Evolutionary conservation across 1,140 invertebrate species (phyloP), one percentile per base, ranked within the genome.

Genomic region (Pseudachorutes palmiensis): DNA sequence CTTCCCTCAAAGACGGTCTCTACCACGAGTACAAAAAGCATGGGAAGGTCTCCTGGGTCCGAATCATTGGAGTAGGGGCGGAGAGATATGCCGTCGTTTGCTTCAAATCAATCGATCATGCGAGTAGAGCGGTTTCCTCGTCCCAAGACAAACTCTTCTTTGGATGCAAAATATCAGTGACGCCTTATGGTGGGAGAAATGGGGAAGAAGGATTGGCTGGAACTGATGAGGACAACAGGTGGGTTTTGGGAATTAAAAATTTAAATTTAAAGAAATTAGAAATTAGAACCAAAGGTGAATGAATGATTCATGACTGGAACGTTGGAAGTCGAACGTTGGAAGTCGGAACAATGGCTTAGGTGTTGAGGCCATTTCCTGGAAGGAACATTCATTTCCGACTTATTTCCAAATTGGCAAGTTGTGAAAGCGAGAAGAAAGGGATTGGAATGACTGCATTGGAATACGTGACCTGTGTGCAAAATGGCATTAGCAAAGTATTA

Each of bases 21-120:
- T 98, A 94, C 82, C 94, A 98, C 81, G 94, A 97, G 79, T 98
- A 97, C 82, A 97, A 97, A 81, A 97, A 97, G 75, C 92, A 97
- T 80, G 94, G 94, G 30, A 97, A 97, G 82, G 92, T 98, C 73
- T 91, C 91, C 71, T 92, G 90, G 84, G 94, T 98, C 30, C 94
- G 91, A 76, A 84, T 96, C 24, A 85, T 90, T 26, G 91, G 90
- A 0, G 83, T 88, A 73, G 90, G 86, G 67, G 84, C 85, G 22
- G 89, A 91, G 70, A 81, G 92, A 71, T 91, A 90, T 80, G 92
- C 91, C 60, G 83, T 94, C 64, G 91, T 90, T 51, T 94, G 91
- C 77, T 98, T 98, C 79, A 97, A 96, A 80, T 97, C 97, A 80
- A 86, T 91, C 64, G 94, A 96, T 77, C 94, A 98, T 81, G 94